A percentile compares a stretch with the other conserved stretches of the same genome.
These are phyloP conservation scores for Sitta carolinensis DNA, from an alignment of 2,797 vertebrate species.

Conservation along the genomic window DNA sequence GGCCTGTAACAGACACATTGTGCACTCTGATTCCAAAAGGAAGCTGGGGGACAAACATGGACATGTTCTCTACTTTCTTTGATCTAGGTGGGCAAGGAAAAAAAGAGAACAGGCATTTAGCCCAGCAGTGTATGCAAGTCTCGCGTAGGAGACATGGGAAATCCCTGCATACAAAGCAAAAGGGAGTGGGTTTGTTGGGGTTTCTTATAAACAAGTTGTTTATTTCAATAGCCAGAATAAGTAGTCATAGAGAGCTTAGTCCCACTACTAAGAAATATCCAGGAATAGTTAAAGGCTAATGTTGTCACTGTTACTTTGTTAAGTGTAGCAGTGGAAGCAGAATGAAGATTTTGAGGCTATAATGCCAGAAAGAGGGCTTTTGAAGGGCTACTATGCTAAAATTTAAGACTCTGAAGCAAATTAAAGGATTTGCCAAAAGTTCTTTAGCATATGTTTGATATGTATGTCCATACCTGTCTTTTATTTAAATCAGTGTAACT, in stretches of 20 bases:
- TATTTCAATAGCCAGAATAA: not conserved
- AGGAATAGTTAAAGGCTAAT: not conserved
- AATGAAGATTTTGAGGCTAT: not conserved
- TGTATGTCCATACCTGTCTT: not conserved
- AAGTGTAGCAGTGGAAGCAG: not conserved
- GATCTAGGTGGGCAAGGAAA: constrained; percentile 26
- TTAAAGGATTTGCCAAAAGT: not conserved
- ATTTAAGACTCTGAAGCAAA: not conserved
- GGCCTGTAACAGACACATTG: constrained; percentile 45
- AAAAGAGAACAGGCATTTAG: constrained; percentile 18
- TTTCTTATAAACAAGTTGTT: not conserved
- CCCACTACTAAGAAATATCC: not conserved
- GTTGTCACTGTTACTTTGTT: not conserved
- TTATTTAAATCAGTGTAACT: not conserved
- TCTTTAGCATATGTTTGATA: not conserved
- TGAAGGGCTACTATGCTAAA: not conserved
- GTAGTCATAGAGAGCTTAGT: not conserved
- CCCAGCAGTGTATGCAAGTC: not conserved
- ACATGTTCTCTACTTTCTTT: not conserved
- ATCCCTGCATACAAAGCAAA: constrained; percentile 25
- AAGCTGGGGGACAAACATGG: not conserved
- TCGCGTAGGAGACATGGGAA: not conserved
- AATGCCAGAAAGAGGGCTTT: not conserved
- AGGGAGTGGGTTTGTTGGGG: rapidly evolving
- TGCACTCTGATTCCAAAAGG: constrained; percentile 37